These are phyloP conservation scores for Drosophila micromelanica DNA, from an alignment of 1,140 invertebrate species.

Conservation along the genomic window DNA sequence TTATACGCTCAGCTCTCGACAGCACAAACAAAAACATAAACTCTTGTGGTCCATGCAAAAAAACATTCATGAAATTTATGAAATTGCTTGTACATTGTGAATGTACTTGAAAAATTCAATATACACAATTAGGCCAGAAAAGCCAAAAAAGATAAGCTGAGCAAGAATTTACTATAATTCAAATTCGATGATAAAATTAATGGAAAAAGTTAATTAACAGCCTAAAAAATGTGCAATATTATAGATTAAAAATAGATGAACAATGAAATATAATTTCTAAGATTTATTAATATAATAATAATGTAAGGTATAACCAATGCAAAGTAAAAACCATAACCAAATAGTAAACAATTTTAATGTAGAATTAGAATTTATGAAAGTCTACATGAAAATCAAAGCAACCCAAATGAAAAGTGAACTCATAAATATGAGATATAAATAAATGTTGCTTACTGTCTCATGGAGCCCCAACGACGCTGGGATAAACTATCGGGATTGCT, in stretches of 20 bases:
- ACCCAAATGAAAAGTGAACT: conserved; percentile 14
- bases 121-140: conserved; percentile 11
- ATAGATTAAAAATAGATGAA: too few relatives aligned
- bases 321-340: conserved; percentile 52
- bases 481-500: conserved; percentile 89
- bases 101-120: conserved; percentile 8
- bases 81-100: conserved; percentile 7
- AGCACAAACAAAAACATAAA: conserved; percentile 47
- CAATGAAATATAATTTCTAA: not conserved
- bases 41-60: conserved; percentile 27
- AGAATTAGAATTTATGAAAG: conserved; percentile 39
- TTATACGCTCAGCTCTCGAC: conserved; percentile 11
- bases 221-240: too few relatives aligned
- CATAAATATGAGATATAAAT: conserved; percentile 26
- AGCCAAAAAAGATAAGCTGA: conserved; percentile 6
- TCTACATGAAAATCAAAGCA: conserved; percentile 48
- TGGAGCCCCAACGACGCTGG: conserved; percentile 90
- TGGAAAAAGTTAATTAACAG: too few relatives aligned
- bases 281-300: not conserved
- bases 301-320: not conserved
- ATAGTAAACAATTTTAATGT: conserved; percentile 42
- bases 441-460: conserved; percentile 89
- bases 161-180: not conserved
- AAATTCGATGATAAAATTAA: not conserved
- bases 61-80: conserved; percentile 43